A percentile compares a stretch with the other conserved stretches of the same genome.
Conservation (phyloP, 2,888 invertebrate species). For the Hirtodrosophila alboralis region DNA sequence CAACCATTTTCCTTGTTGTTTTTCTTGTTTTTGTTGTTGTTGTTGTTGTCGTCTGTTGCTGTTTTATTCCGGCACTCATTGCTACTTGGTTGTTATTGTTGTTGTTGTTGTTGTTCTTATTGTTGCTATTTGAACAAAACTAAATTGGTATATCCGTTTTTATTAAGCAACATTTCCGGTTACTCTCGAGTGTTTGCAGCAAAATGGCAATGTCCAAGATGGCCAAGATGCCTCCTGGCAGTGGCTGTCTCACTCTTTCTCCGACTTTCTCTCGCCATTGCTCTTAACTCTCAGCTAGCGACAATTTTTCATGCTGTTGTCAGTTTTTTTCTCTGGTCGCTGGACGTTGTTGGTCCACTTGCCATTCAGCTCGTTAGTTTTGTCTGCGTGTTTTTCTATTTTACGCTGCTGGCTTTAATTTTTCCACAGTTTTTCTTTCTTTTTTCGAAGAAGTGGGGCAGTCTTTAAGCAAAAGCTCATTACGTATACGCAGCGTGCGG, state of each 20-base stretch:
- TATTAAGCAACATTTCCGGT: constrained; percentile 80
- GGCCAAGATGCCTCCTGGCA: constrained; percentile 33
- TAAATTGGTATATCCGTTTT: constrained; percentile 80
- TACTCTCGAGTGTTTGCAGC: constrained; percentile 69
- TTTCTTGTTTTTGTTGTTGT: too few relatives aligned
- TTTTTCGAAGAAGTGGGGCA: background rate
- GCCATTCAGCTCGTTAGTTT: constrained; percentile 70
- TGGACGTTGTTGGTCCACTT: constrained; percentile 38
- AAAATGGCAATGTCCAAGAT: constrained; percentile 35
- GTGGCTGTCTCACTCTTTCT: background rate
- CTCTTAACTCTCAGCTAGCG: constrained; percentile 67
- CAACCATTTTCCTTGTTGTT: too few relatives aligned
- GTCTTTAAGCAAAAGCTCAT: constrained; percentile 60
- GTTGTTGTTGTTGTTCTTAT: constrained; percentile 26
- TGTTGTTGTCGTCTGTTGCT: constrained; percentile 48
- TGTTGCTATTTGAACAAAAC: constrained; percentile 70
- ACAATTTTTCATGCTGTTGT: constrained; percentile 79
- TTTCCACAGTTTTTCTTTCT: constrained; percentile 13
- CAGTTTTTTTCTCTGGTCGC: constrained; percentile 56
- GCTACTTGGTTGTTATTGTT: constrained; percentile 47
- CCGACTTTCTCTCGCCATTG: background rate
- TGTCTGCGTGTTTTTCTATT: constrained; percentile 41
- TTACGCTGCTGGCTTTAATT: constrained; percentile 52
- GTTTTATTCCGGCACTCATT: constrained; percentile 69
- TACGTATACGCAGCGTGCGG: constrained; percentile 72